phyloP scores from a whole-genome alignment of 2,888 invertebrate species.

The Scaptomyza polygonia region DNA sequence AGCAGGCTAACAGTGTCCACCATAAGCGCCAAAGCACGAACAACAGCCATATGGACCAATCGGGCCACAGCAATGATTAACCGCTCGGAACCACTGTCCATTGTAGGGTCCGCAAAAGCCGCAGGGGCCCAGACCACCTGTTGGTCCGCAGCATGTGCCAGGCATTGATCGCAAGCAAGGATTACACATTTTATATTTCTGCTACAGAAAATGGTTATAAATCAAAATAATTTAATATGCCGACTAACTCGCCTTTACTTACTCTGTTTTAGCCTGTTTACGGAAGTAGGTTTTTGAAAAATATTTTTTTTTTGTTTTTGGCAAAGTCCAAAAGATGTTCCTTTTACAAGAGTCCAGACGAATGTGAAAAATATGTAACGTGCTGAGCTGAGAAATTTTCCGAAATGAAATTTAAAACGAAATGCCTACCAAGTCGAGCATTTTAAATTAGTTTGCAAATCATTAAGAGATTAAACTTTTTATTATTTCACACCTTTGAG shows the following conservation, averaged over 20 bases:
- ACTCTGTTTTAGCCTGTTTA: slow-evolving; percentile 57
- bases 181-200: slow-evolving; percentile 54
- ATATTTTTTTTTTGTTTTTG: slow-evolving; percentile 11
- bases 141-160: slow-evolving; percentile 72
- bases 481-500: too few species aligned
- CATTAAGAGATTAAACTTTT: too few species aligned
- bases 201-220: neutral
- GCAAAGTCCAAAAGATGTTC: slow-evolving; percentile 45
- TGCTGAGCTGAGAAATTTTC: neutral
- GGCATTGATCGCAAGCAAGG: slow-evolving; percentile 64
- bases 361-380: slow-evolving; percentile 21
- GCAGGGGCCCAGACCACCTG: slow-evolving; percentile 67
- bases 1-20: slow-evolving; percentile 68
- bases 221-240: neutral
- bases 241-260: slow-evolving; percentile 11
- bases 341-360: slow-evolving; percentile 25
- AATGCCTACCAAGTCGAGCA: slow-evolving; percentile 17
- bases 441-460: neutral
- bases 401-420: neutral
- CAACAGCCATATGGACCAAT: slow-evolving; percentile 70
- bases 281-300: slow-evolving; percentile 58
- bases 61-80: slow-evolving; percentile 69
- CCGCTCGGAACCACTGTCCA: slow-evolving; percentile 66
- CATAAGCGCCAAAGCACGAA: slow-evolving; percentile 61
- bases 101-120: slow-evolving; percentile 70